A percentile compares a stretch with the other conserved stretches of the same genome.
phyloP scores from a whole-genome alignment of 2,797 vertebrate genomes.

The Halcyon leucocephala region DNA sequence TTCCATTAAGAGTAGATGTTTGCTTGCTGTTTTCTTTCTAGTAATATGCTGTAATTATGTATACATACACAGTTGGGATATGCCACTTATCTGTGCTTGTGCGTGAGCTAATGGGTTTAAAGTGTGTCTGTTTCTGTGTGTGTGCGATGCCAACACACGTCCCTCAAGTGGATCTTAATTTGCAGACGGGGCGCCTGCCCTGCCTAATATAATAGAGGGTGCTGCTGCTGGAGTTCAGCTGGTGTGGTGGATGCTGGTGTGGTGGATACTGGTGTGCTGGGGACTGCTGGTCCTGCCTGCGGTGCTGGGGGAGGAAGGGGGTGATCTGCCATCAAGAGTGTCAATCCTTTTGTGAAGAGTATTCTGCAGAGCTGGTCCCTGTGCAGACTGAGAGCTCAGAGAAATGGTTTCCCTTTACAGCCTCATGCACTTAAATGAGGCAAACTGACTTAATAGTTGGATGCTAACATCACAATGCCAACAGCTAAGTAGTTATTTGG shows the following conservation, averaged over 20 bases:
- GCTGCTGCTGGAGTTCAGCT: rapidly evolving
- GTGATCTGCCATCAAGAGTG: rapidly evolving
- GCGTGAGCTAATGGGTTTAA: background rate
- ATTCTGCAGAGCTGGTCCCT: background rate
- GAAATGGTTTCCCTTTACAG: background rate
- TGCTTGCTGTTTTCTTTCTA: background rate
- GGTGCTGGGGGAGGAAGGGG: too few relatives aligned
- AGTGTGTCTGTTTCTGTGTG: background rate
- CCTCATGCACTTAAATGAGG: background rate
- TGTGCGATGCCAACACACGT: background rate
- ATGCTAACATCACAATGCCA: background rate
- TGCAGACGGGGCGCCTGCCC: background rate
- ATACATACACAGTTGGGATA: background rate
- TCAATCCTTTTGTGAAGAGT: rapidly evolving
- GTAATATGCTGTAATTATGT: background rate
- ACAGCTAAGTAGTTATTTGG: background rate
- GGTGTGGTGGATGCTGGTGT: background rate
- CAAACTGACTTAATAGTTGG: rapidly evolving
- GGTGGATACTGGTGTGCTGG: background rate
- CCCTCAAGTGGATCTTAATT: background rate
- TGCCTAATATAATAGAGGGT: background rate
- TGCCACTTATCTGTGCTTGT: background rate
- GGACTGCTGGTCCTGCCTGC: rapidly evolving
- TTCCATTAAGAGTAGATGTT: background rate
- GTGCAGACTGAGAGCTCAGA: background rate